Evolutionary conservation across 1,140 invertebrate species (phyloP).

Genomic region (Aculops lycopersici): DNA sequence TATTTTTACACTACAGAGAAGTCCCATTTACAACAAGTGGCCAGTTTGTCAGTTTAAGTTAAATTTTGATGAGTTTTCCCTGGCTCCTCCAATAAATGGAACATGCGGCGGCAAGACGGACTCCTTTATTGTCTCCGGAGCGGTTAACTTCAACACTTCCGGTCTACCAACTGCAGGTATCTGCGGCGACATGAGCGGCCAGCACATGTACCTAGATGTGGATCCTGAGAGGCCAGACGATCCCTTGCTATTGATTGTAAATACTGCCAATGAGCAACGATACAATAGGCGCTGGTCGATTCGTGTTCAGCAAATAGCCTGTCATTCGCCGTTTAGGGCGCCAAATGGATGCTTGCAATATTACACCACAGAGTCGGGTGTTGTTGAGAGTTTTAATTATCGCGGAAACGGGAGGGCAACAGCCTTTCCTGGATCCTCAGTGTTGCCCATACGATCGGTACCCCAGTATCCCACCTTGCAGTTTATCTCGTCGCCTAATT

Average conservation of each 20-base stretch:
- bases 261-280: constrained; percentile 9
- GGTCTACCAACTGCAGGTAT: constrained; percentile 6
- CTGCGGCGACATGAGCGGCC: constrained; percentile 8
- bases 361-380: constrained; percentile 26
- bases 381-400: constrained; percentile 31
- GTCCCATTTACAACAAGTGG: constrained; percentile 7
- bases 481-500: constrained; percentile 4
- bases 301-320: constrained; percentile 8
- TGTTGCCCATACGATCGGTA: not conserved
- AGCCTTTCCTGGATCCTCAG: not conserved
- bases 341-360: constrained; percentile 46
- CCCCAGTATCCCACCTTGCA: not conserved
- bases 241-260: constrained; percentile 7
- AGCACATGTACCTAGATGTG: constrained; percentile 9
- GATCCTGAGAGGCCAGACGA: constrained; percentile 7
- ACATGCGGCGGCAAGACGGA: constrained; percentile 7
- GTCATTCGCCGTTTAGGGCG: constrained; percentile 16
- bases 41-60: constrained; percentile 9
- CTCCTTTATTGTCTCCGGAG: constrained; percentile 9
- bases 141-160: constrained; percentile 8
- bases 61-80: constrained; percentile 9
- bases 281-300: constrained; percentile 9
- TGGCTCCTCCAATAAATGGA: constrained; percentile 8
- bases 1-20: constrained; percentile 9
- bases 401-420: constrained; percentile 2